These are phyloP conservation scores for Jacana jacana DNA, from an alignment of 2,113 vertebrate species.

Conservation along the genomic window DNA sequence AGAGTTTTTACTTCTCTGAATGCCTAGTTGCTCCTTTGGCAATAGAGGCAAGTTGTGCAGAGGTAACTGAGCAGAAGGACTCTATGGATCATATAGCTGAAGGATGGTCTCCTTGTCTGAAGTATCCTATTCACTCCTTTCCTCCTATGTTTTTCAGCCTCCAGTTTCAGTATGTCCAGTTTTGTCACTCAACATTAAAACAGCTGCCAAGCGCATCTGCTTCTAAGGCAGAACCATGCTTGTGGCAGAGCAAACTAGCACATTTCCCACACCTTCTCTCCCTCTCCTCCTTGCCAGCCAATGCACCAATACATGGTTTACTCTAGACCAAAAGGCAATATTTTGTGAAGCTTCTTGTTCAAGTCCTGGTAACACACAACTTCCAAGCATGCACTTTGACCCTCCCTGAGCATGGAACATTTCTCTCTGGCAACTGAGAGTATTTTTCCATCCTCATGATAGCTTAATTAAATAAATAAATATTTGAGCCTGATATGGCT, in stretches of 20 bases:
- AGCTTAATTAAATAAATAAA: conserved; percentile 55
- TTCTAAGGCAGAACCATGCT: not conserved
- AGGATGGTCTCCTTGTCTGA: not conserved
- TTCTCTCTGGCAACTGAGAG: not conserved
- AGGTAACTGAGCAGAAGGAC: not conserved
- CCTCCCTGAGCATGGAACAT: not conserved
- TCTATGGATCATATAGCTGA: not conserved
- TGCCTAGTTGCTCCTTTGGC: not conserved
- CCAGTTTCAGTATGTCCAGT: not conserved
- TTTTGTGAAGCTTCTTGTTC: not conserved
- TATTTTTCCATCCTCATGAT: conserved; percentile 43
- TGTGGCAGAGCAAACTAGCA: not conserved
- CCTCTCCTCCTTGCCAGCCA: not conserved
- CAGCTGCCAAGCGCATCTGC: not conserved
- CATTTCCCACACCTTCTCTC: not conserved
- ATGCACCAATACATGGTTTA: not conserved
- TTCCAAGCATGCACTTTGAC: conserved; percentile 1
- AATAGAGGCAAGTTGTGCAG: not conserved
- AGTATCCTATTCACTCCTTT: not conserved
- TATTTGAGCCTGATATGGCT: not conserved
- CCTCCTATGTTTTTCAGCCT: not conserved
- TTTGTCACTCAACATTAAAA: not conserved
- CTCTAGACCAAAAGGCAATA: conserved; percentile 2
- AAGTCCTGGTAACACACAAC: conserved; percentile 6
- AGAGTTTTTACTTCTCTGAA: not conserved